Conservation (phyloP, 2,797 vertebrate species). For the Myripristis murdjan region DNA sequence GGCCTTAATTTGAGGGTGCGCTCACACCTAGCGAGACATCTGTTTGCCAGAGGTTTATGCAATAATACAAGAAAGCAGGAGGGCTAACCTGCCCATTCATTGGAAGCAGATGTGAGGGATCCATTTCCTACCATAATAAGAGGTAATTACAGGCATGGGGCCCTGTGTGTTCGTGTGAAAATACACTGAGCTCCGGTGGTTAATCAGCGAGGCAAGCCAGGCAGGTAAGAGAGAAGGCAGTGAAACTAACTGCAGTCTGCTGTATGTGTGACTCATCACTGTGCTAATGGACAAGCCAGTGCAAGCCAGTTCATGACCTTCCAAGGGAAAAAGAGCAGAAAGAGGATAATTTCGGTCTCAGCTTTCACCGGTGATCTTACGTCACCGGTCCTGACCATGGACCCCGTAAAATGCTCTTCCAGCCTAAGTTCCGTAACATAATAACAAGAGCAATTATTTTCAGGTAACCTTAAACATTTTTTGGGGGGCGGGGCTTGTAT, state of each 20-base stretch:
- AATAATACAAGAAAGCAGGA: slow-evolving; percentile 74
- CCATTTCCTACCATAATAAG: slow-evolving; percentile 83
- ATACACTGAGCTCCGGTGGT: slow-evolving; percentile 51
- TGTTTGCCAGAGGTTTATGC: slow-evolving; percentile 79
- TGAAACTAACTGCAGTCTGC: slow-evolving; percentile 53
- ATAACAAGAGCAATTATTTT: background rate
- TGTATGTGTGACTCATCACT: slow-evolving; percentile 53
- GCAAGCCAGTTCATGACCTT: slow-evolving; percentile 72
- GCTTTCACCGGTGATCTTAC: slow-evolving; percentile 61
- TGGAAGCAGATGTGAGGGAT: slow-evolving; percentile 85
- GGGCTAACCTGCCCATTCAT: slow-evolving; percentile 81
- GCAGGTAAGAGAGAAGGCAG: slow-evolving; percentile 45
- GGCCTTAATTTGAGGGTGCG: slow-evolving; percentile 77
- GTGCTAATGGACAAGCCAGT: slow-evolving; percentile 65
- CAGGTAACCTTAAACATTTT: slow-evolving; percentile 1
- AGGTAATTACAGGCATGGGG: slow-evolving; percentile 81
- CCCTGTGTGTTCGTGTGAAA: slow-evolving; percentile 75
- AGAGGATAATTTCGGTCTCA: slow-evolving; percentile 53
- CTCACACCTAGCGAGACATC: slow-evolving; percentile 78
- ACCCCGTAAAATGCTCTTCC: slow-evolving; percentile 15
- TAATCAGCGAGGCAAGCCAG: slow-evolving; percentile 54
- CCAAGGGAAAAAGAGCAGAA: slow-evolving; percentile 44
- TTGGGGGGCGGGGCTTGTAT: background rate
- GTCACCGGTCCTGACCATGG: slow-evolving; percentile 25
- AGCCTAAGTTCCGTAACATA: background rate